Evolutionary conservation across 2,797 vertebrate species (phyloP).

Genomic region (Cossypha niveicapilla): DNA sequence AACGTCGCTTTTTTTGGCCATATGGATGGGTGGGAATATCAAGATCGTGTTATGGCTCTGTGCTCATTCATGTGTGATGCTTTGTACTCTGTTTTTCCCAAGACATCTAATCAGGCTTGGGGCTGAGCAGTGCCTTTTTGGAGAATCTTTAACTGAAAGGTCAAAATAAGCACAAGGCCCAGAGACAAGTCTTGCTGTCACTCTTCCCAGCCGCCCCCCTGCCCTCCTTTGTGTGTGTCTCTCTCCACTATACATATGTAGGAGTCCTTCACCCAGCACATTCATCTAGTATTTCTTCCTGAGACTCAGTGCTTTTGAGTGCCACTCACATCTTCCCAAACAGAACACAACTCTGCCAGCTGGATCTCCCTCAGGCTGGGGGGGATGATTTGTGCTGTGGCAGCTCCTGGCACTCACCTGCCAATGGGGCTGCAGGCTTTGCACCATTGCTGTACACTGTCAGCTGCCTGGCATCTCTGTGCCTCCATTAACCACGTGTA

Average conservation of each 20-base stretch:
- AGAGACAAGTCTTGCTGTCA: not conserved
- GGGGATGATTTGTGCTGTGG: not conserved
- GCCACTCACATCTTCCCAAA: not conserved
- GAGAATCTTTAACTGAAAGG: conserved; percentile 50
- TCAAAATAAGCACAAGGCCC: conserved; percentile 28
- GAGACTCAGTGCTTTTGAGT: not conserved
- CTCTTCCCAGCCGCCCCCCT: not conserved
- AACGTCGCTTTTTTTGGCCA: not conserved
- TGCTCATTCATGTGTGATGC: conserved; percentile 37
- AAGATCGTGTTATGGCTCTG: not conserved
- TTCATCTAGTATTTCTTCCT: not conserved
- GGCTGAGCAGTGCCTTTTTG: conserved; percentile 16
- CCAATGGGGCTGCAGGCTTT: not conserved
- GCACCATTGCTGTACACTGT: not conserved
- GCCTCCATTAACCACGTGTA: not conserved
- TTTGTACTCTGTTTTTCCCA: conserved; percentile 49
- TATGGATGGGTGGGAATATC: conserved; percentile 50
- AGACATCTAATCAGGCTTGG: conserved; percentile 24
- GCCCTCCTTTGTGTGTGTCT: not conserved
- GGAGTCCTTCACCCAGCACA: not conserved
- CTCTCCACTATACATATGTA: conserved; percentile 6
- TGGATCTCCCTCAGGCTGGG: not conserved
- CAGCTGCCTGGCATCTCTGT: not conserved
- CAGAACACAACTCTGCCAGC: not conserved
- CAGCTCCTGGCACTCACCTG: not conserved